A percentile compares a stretch with the other conserved stretches of the same genome.
Conservation (phyloP, 2,797 vertebrate genomes). For the Phaenicophaeus curvirostris region DNA sequence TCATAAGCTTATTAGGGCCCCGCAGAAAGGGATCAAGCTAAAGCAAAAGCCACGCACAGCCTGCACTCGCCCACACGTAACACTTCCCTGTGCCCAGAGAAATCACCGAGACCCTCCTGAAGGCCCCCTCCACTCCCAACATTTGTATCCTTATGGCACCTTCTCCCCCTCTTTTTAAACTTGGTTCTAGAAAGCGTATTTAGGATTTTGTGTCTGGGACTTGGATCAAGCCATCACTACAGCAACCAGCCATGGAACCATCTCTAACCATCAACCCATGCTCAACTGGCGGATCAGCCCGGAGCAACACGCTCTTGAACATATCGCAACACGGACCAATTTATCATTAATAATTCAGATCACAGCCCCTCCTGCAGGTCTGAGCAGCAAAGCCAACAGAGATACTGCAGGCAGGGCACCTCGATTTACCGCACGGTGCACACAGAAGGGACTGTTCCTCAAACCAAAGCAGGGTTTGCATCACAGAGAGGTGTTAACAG, state of each 20-base stretch:
- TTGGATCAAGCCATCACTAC: background rate
- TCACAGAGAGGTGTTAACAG: background rate
- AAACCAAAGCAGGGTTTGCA: background rate
- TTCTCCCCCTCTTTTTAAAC: background rate
- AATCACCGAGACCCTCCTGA: background rate
- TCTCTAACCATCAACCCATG: background rate
- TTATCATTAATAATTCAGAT: background rate
- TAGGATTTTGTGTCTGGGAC: background rate
- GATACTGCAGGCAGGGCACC: fast-evolving
- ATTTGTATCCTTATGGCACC: background rate
- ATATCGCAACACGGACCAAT: background rate
- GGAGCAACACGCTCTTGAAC: background rate
- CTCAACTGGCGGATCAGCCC: background rate
- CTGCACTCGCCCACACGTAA: background rate
- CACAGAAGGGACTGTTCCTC: background rate
- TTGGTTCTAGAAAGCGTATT: background rate
- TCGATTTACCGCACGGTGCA: background rate
- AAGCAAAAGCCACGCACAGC: conserved; percentile 29
- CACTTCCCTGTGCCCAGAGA: background rate
- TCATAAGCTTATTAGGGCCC: conserved; percentile 27
- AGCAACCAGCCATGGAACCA: background rate
- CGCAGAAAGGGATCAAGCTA: conserved; percentile 40
- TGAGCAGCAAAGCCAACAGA: background rate
- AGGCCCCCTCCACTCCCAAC: background rate
- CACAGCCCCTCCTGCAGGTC: background rate